A percentile compares a stretch with the other conserved stretches of the same genome.
Conservation (phyloP, 2,797 vertebrate species). For the Sebastes jordani region DNA sequence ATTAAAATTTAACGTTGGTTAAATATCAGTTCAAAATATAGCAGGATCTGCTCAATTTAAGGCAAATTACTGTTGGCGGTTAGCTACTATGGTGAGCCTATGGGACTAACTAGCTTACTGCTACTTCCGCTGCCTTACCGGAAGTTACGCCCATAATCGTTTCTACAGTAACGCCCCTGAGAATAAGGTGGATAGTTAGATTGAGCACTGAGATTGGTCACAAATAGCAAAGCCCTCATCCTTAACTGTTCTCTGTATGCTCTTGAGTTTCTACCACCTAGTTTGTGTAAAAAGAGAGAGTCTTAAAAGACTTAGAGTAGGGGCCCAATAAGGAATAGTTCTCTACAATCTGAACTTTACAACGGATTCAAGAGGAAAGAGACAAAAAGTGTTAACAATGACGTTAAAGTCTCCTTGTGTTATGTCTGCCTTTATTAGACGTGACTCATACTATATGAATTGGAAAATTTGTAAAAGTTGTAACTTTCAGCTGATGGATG, state of each 20-base stretch:
- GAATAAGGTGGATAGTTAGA: too few relatives aligned
- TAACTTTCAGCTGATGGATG: background rate
- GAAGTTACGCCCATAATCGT: accelerated
- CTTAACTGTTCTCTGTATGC: background rate
- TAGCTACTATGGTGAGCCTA: too few relatives aligned
- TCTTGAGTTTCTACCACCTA: background rate
- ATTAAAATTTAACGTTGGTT: too few relatives aligned
- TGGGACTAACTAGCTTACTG: too few relatives aligned
- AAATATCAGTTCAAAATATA: too few relatives aligned
- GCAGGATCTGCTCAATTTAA: too few relatives aligned
- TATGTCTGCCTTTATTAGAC: background rate
- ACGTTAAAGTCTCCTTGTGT: background rate
- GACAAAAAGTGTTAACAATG: background rate
- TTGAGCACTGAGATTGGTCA: background rate
- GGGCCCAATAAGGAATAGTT: background rate
- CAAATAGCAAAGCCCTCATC: background rate
- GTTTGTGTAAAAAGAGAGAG: background rate
- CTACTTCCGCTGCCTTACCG: too few relatives aligned
- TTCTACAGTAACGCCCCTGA: too few relatives aligned
- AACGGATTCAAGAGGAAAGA: background rate
- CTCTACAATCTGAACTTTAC: background rate
- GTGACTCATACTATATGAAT: background rate
- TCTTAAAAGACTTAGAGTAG: background rate
- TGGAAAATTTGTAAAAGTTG: background rate
- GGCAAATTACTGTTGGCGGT: too few relatives aligned